Conservation (phyloP, 2,797 vertebrate genomes). For the Anguilla obscura region DNA sequence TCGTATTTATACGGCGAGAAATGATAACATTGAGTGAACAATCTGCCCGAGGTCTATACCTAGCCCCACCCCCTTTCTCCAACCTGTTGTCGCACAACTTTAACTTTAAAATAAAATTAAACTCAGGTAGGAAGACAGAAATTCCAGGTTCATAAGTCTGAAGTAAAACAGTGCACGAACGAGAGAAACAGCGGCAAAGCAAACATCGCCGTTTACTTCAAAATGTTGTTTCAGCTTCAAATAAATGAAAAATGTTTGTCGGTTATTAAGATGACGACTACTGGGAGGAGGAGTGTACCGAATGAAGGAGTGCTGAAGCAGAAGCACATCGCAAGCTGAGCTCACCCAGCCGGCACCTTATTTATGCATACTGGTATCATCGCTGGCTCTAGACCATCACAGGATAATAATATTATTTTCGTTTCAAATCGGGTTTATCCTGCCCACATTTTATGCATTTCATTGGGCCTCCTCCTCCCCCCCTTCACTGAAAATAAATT, state of each 20-base stretch:
- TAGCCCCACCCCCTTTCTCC: neutral
- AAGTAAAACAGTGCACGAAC: neutral
- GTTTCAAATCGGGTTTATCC: neutral
- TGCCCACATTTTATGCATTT: neutral
- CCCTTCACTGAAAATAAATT: neutral
- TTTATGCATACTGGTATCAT: neutral
- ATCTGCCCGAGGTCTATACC: neutral
- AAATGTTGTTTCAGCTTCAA: neutral
- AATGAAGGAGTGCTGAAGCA: too few species aligned
- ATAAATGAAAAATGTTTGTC: neutral
- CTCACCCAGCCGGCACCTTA: neutral
- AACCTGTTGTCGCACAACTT: neutral
- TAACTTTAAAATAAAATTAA: neutral
- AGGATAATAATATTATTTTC: neutral
- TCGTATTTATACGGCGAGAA: neutral
- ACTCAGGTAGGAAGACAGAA: neutral
- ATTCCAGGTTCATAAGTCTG: neutral
- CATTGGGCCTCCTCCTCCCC: neutral
- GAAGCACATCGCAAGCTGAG: neutral
- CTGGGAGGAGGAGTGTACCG: neutral
- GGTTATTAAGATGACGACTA: neutral
- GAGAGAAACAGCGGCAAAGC: neutral
- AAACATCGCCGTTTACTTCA: neutral
- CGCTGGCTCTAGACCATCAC: neutral
- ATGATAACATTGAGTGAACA: neutral